These are phyloP conservation scores for Gymnorhina tibicen DNA, from an alignment of 2,113 vertebrate genomes.

Conservation along the genomic window DNA sequence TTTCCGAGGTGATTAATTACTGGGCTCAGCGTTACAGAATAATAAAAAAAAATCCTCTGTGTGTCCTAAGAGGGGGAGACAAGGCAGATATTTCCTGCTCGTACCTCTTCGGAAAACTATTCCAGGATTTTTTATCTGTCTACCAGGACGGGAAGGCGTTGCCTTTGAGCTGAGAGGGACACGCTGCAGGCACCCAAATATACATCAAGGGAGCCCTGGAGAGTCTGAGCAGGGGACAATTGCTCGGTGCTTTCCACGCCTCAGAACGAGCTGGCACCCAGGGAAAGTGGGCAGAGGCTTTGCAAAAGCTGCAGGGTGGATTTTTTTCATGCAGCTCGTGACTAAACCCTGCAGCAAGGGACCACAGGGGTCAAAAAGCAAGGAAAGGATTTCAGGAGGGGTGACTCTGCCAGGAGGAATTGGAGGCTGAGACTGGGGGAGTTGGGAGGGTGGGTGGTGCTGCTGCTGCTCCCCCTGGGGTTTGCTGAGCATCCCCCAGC, in stretches of 20 bases:
- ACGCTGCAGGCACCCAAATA: not conserved
- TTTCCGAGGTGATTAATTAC: not conserved
- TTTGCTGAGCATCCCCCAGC: not conserved
- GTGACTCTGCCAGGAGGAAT: not conserved
- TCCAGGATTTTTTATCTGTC: not conserved
- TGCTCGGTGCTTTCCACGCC: not conserved
- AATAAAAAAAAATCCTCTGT: not conserved
- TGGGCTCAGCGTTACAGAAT: not conserved
- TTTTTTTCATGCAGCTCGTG: not conserved
- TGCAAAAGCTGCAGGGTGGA: not conserved
- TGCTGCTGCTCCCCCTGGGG: not conserved
- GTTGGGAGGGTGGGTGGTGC: not conserved
- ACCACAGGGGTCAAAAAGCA: not conserved
- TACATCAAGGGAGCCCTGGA: not conserved
- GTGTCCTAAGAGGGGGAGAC: not conserved
- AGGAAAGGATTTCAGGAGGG: not conserved
- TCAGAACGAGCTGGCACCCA: rapidly evolving
- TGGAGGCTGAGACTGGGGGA: not conserved
- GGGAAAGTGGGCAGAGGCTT: not conserved
- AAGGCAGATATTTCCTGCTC: not conserved
- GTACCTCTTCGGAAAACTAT: not conserved
- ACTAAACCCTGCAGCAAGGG: not conserved
- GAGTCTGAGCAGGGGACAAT: not conserved
- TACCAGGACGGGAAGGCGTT: not conserved
- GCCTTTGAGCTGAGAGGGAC: not conserved